Evolutionary conservation across 1,140 invertebrate species (phyloP).

Genomic region (Ylistrum balloti): DNA sequence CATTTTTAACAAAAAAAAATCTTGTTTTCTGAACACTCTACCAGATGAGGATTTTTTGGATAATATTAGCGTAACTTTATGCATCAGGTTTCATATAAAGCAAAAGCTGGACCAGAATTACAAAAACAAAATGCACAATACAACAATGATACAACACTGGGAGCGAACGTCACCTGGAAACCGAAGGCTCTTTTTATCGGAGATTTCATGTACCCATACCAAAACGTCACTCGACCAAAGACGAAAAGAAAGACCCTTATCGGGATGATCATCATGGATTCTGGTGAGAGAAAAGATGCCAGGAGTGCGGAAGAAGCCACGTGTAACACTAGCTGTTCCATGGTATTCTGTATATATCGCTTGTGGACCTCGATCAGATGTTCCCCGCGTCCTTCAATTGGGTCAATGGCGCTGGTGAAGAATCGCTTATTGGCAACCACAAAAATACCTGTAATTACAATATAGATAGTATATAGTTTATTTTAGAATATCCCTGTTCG

Average conservation of each 20-base stretch:
- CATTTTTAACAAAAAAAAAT: too few relatives aligned
- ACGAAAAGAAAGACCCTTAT: not conserved
- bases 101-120: not conserved
- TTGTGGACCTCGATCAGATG: not conserved
- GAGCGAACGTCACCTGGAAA: not conserved
- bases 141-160: not conserved
- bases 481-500: too few relatives aligned
- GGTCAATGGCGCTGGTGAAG: conserved; percentile 13
- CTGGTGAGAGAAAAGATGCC: not conserved
- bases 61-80: too few relatives aligned
- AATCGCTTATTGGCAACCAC: not conserved
- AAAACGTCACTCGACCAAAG: not conserved
- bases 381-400: not conserved
- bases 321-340: not conserved
- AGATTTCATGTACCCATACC: not conserved
- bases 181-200: not conserved
- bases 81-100: not conserved
- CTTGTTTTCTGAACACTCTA: too few relatives aligned
- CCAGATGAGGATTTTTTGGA: too few relatives aligned
- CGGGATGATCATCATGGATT: not conserved
- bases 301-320: not conserved
- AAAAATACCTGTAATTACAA: not conserved
- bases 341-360: not conserved
- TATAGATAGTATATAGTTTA: not conserved
- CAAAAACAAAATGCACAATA: not conserved